Percentiles rank a stretch among this genome's conserved stretches.
These are phyloP conservation scores for Rhagophthalmus giganteus DNA, from an alignment of 2,888 invertebrate species.

Conservation along the genomic window DNA sequence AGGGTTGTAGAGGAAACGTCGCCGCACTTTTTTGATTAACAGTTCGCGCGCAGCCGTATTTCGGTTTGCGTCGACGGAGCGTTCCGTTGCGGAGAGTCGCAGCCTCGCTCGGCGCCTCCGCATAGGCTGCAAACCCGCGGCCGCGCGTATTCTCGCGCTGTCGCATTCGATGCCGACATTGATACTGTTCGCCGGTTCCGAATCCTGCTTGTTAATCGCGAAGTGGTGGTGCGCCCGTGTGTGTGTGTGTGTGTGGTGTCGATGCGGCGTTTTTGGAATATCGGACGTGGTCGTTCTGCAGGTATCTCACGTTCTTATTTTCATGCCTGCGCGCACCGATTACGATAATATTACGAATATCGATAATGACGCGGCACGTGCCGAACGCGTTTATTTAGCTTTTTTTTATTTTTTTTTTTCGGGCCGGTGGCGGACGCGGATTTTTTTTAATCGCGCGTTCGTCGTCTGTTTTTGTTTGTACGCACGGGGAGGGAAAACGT, in stretches of 20 bases:
- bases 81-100: slow-evolving; percentile 22
- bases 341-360: slow-evolving; percentile 19
- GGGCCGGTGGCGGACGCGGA: neutral
- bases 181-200: slow-evolving; percentile 24
- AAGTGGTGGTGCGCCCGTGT: slow-evolving; percentile 15
- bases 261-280: neutral
- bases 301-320: slow-evolving; percentile 1
- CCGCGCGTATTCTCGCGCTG: slow-evolving; percentile 26
- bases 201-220: slow-evolving; percentile 13
- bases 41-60: slow-evolving; percentile 38
- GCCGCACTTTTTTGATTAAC: too few relatives aligned
- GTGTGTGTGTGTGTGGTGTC: slow-evolving; percentile 2
- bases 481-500: too few relatives aligned
- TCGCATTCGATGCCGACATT: slow-evolving; percentile 25
- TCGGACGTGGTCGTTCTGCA: slow-evolving; percentile 1
- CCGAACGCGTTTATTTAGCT: slow-evolving; percentile 10
- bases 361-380: slow-evolving; percentile 28
- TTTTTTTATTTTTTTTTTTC: too few relatives aligned
- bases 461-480: neutral
- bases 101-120: slow-evolving; percentile 21
- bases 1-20: too few relatives aligned
- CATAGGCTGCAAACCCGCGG: slow-evolving; percentile 19
- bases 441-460: neutral
- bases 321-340: slow-evolving; percentile 22
- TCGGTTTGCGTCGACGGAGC: slow-evolving; percentile 40